Percentiles rank a stretch among this genome's conserved stretches.
Evolutionary conservation across 2,797 vertebrate genomes (phyloP).

Genomic region (Spinibarbus caldwelli): DNA sequence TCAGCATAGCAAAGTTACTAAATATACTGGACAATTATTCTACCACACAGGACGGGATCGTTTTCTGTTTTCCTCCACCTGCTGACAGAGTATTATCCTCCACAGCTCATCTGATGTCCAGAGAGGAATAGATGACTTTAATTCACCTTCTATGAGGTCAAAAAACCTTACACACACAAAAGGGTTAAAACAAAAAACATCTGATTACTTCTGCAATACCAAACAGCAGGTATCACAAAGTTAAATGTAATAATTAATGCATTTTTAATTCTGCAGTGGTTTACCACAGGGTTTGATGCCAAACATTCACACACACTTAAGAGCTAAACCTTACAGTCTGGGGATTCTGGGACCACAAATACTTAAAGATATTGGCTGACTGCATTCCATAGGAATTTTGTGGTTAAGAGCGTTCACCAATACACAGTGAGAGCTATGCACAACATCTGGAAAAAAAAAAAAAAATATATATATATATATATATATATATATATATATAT

Average conservation of each 20-base stretch:
- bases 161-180: not conserved
- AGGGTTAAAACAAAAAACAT: not conserved
- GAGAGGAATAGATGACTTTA: slow-evolving; percentile 21
- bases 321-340: not conserved
- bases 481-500: too few species aligned
- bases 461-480: too few species aligned
- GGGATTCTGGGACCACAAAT: not conserved
- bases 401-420: slow-evolving; percentile 23
- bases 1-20: slow-evolving; percentile 64
- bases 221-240: slow-evolving; percentile 5
- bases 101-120: slow-evolving; percentile 24
- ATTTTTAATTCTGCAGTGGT: slow-evolving; percentile 7
- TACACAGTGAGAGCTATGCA: not conserved
- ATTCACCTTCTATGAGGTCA: slow-evolving; percentile 28
- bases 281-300: not conserved
- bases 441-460: slow-evolving; percentile 27
- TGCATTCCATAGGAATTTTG: not conserved
- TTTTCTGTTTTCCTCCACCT: slow-evolving; percentile 39
- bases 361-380: slow-evolving; percentile 14
- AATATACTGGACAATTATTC: slow-evolving; percentile 74
- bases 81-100: slow-evolving; percentile 34
- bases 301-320: slow-evolving; percentile 6
- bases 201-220: not conserved
- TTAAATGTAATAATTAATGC: slow-evolving; percentile 16
- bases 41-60: slow-evolving; percentile 58